phyloP scores from a whole-genome alignment of 2,888 invertebrate genomes.

The Macaria notata region DNA sequence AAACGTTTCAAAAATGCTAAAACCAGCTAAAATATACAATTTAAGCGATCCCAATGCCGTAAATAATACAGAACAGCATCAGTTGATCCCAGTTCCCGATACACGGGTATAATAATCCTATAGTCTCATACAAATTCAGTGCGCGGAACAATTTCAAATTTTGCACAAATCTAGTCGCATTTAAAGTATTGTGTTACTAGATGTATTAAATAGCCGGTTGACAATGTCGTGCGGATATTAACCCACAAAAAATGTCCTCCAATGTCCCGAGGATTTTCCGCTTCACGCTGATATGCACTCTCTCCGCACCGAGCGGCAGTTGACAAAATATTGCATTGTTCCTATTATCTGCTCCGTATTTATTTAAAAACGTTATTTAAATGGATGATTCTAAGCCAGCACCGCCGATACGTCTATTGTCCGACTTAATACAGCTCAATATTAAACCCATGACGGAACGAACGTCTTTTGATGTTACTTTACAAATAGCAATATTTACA shows the following conservation, averaged over 20 bases:
- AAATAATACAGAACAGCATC: slow-evolving; percentile 13
- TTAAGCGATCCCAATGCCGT: slow-evolving; percentile 6
- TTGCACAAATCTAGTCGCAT: slow-evolving; percentile 81
- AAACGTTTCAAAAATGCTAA: too few species aligned
- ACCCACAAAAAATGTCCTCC: slow-evolving; percentile 81
- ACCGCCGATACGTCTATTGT: slow-evolving; percentile 73
- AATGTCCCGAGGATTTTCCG: slow-evolving; percentile 82
- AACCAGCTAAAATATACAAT: background rate
- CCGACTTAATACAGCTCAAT: slow-evolving; percentile 65
- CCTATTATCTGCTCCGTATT: slow-evolving; percentile 80
- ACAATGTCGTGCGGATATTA: slow-evolving; percentile 82
- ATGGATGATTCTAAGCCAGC: slow-evolving; percentile 81
- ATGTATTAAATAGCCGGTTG: slow-evolving; percentile 81
- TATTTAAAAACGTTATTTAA: slow-evolving; percentile 83
- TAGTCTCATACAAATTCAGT: slow-evolving; percentile 68
- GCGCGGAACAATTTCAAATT: slow-evolving; percentile 77
- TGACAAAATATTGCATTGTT: slow-evolving; percentile 83
- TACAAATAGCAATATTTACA: slow-evolving; percentile 27
- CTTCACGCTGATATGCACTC: slow-evolving; percentile 80
- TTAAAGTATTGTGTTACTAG: slow-evolving; percentile 80
- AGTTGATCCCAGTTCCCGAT: slow-evolving; percentile 33
- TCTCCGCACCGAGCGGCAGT: slow-evolving; percentile 74
- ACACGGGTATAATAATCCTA: slow-evolving; percentile 67
- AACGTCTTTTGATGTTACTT: slow-evolving; percentile 46
- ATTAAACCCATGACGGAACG: slow-evolving; percentile 46